Base-by-base conservation (phyloP, 2,113 vertebrate species). In the Hippocampus mohnikei region DNA sequence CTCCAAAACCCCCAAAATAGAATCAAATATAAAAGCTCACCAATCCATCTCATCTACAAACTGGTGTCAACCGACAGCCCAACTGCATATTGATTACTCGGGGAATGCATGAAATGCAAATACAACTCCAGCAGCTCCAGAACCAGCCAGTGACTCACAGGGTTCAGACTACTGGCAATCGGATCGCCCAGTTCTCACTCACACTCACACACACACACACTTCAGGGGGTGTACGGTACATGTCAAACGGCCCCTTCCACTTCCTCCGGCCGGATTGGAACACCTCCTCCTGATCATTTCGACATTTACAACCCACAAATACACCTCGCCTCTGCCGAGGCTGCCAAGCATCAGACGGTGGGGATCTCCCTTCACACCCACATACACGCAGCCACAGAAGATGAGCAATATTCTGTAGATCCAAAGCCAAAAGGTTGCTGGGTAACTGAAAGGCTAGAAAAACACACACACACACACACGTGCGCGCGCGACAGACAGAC, bases 91-190 rank as follows among this genome's bases (percentile, higher is more conserved):
- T 73, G 56, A 77, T 80, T 81, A 77, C 75, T 56, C 9, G 3
- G 21, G 70, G 68, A 72, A 82, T 71, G 76, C 62, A 68, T 60
- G 71, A 77, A 77, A 84, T 83, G 76, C 48, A 81, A 81, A 84
- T 76, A 71, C 16, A 70, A 56, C 71, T 50, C 37, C 56, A 66
- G 72, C 63, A 75, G 64, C 65, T 74, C 61, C 55, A 61, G 67
- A 81, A 71, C 62, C 13, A 67, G 67, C 62, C 55, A 42, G 40
- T 81, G 76, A 79, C 77, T 84, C 74, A 71, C 42, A 8, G 58
- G 44, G 67, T 66, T 74, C 64, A 68, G 59, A 80, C 75, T 42
- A 69, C 20, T 23, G 69, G 65, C 71, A 81, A 79, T 72, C 74
- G 50, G 74, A 84, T 76, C 69, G 67, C 25, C 18, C 37, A 29